Conservation (phyloP, 2,888 invertebrate species). For the Aspidiotus destructor region DNA sequence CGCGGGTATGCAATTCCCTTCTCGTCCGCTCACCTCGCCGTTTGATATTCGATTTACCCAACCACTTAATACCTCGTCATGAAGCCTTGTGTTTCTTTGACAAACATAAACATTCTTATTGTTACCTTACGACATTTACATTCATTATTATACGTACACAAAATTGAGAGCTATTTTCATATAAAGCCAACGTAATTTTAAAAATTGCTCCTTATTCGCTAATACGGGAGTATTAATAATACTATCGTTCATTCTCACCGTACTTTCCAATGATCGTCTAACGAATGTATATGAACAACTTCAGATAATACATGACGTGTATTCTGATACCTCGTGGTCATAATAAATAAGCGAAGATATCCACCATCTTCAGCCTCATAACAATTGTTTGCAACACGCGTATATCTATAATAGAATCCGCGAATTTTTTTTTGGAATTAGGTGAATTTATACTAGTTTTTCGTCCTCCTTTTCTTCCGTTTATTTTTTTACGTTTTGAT, state of each 20-base stretch:
- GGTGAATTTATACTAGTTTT: not conserved
- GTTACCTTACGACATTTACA: slow-evolving; percentile 32
- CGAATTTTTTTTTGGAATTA: too few species aligned
- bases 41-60: slow-evolving; percentile 32
- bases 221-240: too few species aligned
- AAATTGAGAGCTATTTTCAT: slow-evolving; percentile 30
- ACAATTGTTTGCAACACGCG: too few species aligned
- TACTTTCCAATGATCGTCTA: too few species aligned
- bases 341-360: too few species aligned
- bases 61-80: slow-evolving; percentile 33
- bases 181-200: slow-evolving; percentile 23
- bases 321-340: too few species aligned
- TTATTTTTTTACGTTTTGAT: not conserved
- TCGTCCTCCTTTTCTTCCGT: not conserved
- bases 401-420: too few species aligned
- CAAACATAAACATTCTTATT: slow-evolving; percentile 32
- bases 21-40: slow-evolving; percentile 1
- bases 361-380: too few species aligned
- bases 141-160: slow-evolving; percentile 23
- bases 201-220: slow-evolving; percentile 12
- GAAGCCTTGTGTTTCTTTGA: slow-evolving; percentile 32
- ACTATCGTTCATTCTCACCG: too few species aligned
- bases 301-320: too few species aligned
- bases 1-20: not conserved
- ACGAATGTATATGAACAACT: too few species aligned